phyloP scores from a whole-genome alignment of 35 echinoderm and acorn worm genomes.

The Anneissia japonica region DNA sequence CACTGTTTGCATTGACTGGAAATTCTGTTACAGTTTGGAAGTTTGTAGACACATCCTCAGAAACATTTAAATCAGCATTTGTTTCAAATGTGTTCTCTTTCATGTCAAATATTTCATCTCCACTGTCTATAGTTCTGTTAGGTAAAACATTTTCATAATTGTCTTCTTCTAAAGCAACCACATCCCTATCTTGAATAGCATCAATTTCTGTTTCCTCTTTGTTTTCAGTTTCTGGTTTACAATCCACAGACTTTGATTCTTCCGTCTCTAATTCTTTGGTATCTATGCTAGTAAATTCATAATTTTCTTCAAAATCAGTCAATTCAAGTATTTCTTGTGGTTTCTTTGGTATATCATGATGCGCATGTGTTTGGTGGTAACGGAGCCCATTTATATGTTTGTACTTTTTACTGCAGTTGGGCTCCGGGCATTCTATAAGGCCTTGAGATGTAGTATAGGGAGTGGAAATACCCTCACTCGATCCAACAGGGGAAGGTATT shows the following conservation, averaged over 20 bases:
- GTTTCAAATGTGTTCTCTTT: neutral
- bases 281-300: neutral
- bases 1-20: conserved; percentile 27
- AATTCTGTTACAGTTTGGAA: conserved; percentile 5
- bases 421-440: conserved; percentile 92
- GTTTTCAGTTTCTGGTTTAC: neutral
- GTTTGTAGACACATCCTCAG: conserved; percentile 34
- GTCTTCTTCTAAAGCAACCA: neutral
- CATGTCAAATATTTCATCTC: neutral
- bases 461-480: neutral
- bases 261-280: neutral
- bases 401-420: conserved; percentile 98
- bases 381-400: conserved; percentile 95
- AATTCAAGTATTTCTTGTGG: neutral
- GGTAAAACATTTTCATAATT: neutral
- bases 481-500: conserved; percentile 4
- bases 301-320: neutral
- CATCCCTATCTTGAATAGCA: neutral
- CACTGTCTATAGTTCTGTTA: neutral
- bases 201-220: neutral
- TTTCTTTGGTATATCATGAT: conserved; percentile 23
- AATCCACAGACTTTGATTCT: neutral
- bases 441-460: conserved; percentile 10
- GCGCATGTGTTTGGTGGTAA: conserved; percentile 91
- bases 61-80: neutral